Evolutionary conservation across 1,140 invertebrate genomes (phyloP).

Genomic region (Myzus persicae): DNA sequence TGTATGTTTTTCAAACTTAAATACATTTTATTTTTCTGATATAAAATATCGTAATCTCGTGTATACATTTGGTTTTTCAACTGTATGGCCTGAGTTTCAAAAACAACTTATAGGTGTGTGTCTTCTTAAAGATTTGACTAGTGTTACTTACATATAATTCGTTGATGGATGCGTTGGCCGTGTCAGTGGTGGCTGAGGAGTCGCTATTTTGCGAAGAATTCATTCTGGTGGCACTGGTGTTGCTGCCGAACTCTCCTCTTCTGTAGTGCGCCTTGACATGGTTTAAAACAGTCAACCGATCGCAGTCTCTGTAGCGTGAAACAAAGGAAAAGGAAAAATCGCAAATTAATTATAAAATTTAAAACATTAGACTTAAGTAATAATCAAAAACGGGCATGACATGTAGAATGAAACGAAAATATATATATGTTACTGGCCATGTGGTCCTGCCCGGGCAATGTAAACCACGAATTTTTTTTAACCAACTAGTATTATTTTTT

Average conservation of each 20-base stretch:
- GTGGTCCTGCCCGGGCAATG: too few relatives aligned
- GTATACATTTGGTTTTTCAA: background rate
- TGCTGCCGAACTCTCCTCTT: constrained; percentile 54
- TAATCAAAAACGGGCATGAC: background rate
- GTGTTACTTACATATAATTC: background rate
- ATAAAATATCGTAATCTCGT: background rate
- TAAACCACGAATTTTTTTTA: too few relatives aligned
- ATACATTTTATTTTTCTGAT: background rate
- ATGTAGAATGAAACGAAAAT: background rate
- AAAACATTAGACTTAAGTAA: background rate
- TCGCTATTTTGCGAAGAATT: background rate
- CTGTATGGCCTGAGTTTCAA: background rate
- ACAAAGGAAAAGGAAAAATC: constrained; percentile 23
- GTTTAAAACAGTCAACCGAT: constrained; percentile 71
- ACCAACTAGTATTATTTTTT: too few relatives aligned
- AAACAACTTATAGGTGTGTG: background rate
- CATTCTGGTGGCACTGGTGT: background rate
- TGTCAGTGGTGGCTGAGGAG: background rate
- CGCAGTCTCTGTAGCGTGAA: constrained; percentile 68
- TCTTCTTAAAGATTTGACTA: background rate
- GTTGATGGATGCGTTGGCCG: background rate
- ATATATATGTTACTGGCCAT: too few relatives aligned
- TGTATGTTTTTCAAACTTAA: background rate
- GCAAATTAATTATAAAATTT: background rate
- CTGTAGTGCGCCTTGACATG: constrained; percentile 74